Evolutionary conservation across 1,140 invertebrate species (phyloP).

Genomic region (Zaprionus ornatus): DNA sequence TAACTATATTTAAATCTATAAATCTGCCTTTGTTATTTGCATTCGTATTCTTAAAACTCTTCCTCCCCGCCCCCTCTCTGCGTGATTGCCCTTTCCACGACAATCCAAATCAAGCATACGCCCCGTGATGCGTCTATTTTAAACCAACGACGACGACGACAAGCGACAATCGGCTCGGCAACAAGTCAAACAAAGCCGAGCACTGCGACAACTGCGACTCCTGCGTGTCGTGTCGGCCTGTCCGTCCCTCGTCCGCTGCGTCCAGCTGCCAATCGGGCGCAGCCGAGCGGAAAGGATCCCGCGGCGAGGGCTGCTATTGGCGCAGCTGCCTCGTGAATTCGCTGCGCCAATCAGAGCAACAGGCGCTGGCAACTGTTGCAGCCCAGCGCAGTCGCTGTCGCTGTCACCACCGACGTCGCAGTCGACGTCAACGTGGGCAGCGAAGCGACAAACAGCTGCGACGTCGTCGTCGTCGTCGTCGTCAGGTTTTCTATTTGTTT

Average conservation of each 20-base stretch:
- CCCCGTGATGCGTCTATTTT: slow-evolving; percentile 54
- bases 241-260: neutral
- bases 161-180: slow-evolving; percentile 34
- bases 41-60: neutral
- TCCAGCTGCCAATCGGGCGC: slow-evolving; percentile 51
- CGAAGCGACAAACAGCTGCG: slow-evolving; percentile 40
- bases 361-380: slow-evolving; percentile 44
- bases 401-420: neutral
- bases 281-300: slow-evolving; percentile 50
- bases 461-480: slow-evolving; percentile 47
- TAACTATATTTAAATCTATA: slow-evolving; percentile 9
- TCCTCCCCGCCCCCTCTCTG: neutral
- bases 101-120: slow-evolving; percentile 59
- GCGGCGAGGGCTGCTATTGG: slow-evolving; percentile 48
- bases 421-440: neutral
- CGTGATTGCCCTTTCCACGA: neutral
- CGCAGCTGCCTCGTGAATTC: slow-evolving; percentile 3
- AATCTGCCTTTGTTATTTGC: neutral
- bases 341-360: slow-evolving; percentile 64
- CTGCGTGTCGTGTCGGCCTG: slow-evolving; percentile 5
- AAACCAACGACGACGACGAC: slow-evolving; percentile 7
- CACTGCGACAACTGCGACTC: neutral
- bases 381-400: slow-evolving; percentile 17
- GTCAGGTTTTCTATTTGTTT: slow-evolving; percentile 82
- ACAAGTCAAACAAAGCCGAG: slow-evolving; percentile 51